Base-by-base conservation (phyloP, 2,113 vertebrate genomes). In the Phodopus roborovskii region DNA sequence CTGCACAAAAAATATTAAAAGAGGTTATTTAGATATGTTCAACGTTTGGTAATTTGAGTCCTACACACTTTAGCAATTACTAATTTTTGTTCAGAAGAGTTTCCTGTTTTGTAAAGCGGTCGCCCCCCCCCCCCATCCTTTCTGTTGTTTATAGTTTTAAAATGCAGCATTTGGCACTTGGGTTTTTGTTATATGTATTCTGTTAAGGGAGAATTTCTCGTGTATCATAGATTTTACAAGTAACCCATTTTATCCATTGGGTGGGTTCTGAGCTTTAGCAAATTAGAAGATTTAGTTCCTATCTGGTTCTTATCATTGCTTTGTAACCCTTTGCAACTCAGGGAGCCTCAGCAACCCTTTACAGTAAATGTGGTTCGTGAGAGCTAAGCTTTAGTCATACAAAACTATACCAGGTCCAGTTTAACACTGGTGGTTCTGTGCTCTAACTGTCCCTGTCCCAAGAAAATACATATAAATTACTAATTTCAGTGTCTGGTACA, bases 61-160 rank as follows among this genome's bases (percentile, higher is more conserved):
- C 15, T 74, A 0, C 20, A 15, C n/a, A 60, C n/a, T 60, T 88
- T 88, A 88, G n/a, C 50, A 58, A 50, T 88, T 74, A 30, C 36
- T 33, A 4, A 74, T 94, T 96, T 87, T 91, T 36, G 79, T 91
- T 94, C 75, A 77, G 71, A 91, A 73, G 74, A 45, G 64, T 92
- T 97, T 97, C 95, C 97, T 97, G 96, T 95, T 97, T 96, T 91
- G 83, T 94, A 75, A 96, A 92, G 50, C 86, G 85, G 77, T 79
- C 92, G 77, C 28, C 58, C 50, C 16, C n/a, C 79, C 92, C 75
- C 91, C 42, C 26, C 77, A 90, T 93, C 50, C 78, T 92, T n/a
- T 78, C 28, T 92, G 33, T 82, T 92, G 90, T 93, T 45, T 87
- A 15, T 53, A 88, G 30, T 83, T 96, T 24, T 56, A 15, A 93